These are phyloP conservation scores for Macrotrachela quadricornifera DNA, from an alignment of 1,140 invertebrate genomes.

Conservation along the genomic window DNA sequence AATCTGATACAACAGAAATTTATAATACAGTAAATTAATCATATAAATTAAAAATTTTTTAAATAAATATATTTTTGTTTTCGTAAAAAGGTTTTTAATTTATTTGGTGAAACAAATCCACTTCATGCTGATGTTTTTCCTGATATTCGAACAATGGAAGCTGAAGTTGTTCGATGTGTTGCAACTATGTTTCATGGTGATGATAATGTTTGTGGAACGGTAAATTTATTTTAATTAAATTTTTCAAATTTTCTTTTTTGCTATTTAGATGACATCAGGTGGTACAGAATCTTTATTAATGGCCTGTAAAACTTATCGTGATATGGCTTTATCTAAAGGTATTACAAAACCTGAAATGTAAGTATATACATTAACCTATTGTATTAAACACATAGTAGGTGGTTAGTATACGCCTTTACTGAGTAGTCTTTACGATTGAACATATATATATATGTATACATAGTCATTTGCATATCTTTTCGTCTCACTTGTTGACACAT, in stretches of 20 bases:
- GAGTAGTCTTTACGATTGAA: no score
- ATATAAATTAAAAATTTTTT: no score
- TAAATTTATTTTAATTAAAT: constrained; percentile 32
- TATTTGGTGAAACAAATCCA: constrained; percentile 82
- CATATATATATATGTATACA: no score
- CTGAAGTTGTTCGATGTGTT: constrained; percentile 74
- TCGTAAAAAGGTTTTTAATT: constrained; percentile 45
- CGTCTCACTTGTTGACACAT: no score
- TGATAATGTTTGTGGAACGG: constrained; percentile 58
- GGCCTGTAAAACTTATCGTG: constrained; percentile 83
- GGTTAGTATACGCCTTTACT: no score
- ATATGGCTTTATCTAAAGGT: constrained; percentile 56
- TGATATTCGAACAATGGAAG: constrained; percentile 91
- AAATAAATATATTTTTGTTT: neutral
- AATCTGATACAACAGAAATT: neutral
- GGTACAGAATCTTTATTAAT: constrained; percentile 93
- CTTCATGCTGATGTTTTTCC: constrained; percentile 90
- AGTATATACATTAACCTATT: neutral
- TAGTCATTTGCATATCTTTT: no score
- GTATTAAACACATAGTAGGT: no score
- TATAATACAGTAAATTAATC: no score
- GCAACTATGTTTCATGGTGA: constrained; percentile 67
- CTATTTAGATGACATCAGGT: constrained; percentile 52
- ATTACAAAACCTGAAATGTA: constrained; percentile 66
- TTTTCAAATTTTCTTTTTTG: no score